Conservation (phyloP, 64 coral and sea anemone species). For the Catalaphyllia jardinei region DNA sequence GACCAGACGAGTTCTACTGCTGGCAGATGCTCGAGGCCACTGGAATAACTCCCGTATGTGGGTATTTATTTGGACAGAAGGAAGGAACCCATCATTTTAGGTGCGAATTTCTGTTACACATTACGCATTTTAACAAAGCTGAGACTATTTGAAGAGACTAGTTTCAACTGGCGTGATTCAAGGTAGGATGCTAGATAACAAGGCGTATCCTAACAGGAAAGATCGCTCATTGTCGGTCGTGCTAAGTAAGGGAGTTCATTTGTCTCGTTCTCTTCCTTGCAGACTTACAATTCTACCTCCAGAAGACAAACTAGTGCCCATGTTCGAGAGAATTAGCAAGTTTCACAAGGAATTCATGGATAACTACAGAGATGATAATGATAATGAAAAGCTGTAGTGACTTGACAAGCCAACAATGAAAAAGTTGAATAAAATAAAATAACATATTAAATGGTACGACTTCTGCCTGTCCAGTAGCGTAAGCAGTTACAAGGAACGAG, state of each 20-base stretch:
- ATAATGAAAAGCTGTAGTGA: background rate
- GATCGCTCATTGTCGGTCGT: too few relatives aligned
- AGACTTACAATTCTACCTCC: conserved; percentile 76
- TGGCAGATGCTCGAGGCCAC: conserved; percentile 65
- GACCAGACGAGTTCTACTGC: conserved; percentile 72
- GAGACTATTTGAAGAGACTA: background rate
- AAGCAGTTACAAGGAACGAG: too few relatives aligned
- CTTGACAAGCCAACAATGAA: background rate
- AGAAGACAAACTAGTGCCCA: conserved; percentile 49
- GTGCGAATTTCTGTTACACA: background rate
- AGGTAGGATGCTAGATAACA: too few relatives aligned
- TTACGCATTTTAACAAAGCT: background rate
- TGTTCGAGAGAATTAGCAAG: conserved; percentile 64
- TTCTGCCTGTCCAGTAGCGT: too few relatives aligned
- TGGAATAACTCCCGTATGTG: conserved; percentile 52
- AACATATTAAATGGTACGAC: too few relatives aligned
- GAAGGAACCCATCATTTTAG: conserved; percentile 81
- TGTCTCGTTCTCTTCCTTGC: background rate
- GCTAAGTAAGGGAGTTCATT: background rate
- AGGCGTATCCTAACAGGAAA: too few relatives aligned
- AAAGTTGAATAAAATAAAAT: too few relatives aligned
- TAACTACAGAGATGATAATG: conserved; percentile 37
- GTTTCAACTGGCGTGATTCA: too few relatives aligned
- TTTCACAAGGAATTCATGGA: conserved; percentile 83
- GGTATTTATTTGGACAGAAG: conserved; percentile 63